These are phyloP conservation scores for Bucorvus abyssinicus DNA, from an alignment of 2,797 vertebrate species.

Conservation along the genomic window DNA sequence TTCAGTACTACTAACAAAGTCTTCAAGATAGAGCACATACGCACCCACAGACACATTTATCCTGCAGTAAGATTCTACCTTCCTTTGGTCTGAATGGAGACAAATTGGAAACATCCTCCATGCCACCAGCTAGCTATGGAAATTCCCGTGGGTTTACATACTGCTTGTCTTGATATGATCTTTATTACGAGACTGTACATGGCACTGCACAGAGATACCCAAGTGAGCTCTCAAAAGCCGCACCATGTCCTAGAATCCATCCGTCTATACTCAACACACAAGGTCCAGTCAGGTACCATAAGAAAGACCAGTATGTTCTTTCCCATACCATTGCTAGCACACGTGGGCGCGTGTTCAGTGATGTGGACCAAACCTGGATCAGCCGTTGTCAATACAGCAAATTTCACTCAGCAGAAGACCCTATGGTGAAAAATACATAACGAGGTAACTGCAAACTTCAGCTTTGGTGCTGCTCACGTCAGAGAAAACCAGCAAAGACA, in stretches of 20 bases:
- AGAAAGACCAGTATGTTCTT: neutral
- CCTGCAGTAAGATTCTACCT: neutral
- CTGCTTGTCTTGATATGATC: neutral
- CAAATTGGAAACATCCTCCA: neutral
- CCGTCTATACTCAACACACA: accelerated
- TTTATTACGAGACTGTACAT: neutral
- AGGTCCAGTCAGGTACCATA: no score
- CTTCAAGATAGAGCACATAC: neutral
- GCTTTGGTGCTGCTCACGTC: neutral
- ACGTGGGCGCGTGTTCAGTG: accelerated
- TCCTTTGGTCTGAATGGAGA: neutral
- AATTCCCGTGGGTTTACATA: neutral
- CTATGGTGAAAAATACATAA: neutral
- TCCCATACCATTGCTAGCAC: neutral
- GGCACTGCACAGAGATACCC: neutral
- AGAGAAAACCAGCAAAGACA: neutral
- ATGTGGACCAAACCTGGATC: neutral
- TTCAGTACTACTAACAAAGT: neutral
- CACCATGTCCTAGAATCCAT: neutral
- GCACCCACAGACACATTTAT: neutral
- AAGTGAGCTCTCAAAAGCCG: neutral
- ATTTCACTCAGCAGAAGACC: neutral
- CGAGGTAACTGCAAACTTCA: neutral
- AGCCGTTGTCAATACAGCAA: accelerated
- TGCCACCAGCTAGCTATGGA: neutral